These are phyloP conservation scores for Cebus imitator DNA, from an alignment of 2,113 vertebrate species.

Conservation along the genomic window DNA sequence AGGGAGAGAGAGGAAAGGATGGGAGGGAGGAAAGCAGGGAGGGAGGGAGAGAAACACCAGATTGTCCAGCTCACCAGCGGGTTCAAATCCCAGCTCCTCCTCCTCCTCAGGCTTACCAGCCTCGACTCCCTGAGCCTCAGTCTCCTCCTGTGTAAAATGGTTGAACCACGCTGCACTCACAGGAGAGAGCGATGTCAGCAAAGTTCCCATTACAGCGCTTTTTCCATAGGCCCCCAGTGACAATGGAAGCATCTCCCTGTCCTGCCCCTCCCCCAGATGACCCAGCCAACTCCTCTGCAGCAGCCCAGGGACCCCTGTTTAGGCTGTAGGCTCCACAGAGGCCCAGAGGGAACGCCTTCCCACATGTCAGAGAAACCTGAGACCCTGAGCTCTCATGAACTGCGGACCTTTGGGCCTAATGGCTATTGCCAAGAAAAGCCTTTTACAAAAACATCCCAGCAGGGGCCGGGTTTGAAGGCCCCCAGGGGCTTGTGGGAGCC, in stretches of 20 bases:
- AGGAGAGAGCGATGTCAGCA: not conserved
- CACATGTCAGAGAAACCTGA: not conserved
- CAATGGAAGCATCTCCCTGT: not conserved
- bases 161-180: fast-evolving
- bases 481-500: not conserved
- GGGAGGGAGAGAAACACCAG: not conserved
- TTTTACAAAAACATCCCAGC: not conserved
- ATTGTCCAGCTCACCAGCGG: not conserved
- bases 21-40: not conserved
- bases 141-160: not conserved
- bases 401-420: not conserved
- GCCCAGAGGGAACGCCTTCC: not conserved
- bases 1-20: not conserved
- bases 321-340: not conserved
- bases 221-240: not conserved
- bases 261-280: not conserved
- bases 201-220: not conserved
- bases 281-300: not conserved
- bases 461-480: not conserved
- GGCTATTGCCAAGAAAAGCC: not conserved
- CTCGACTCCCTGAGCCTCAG: not conserved
- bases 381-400: not conserved
- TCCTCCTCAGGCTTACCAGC: not conserved
- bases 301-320: not conserved
- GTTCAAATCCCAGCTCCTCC: not conserved